Evolutionary conservation across 2,797 vertebrate species (phyloP).

Genomic region (Amniataba percoides): DNA sequence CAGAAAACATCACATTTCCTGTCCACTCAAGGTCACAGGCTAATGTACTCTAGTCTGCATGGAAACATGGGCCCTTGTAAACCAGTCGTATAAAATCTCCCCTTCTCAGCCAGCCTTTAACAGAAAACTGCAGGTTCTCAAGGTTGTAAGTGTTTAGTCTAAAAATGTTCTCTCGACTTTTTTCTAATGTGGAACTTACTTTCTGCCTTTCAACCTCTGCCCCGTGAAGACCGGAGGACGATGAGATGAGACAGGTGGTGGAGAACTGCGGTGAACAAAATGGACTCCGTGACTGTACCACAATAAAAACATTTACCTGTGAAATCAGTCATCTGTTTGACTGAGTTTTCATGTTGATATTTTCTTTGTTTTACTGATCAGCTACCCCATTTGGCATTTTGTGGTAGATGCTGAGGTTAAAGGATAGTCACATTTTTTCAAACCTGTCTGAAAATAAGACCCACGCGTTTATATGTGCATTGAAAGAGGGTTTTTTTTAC

Average conservation of each 20-base stretch:
- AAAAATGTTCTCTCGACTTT: constrained; percentile 14
- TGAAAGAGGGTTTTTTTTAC: neutral
- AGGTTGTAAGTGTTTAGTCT: neutral
- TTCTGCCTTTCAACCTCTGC: constrained; percentile 6
- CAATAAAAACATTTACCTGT: neutral
- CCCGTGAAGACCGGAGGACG: neutral
- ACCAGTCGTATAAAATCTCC: constrained; percentile 35
- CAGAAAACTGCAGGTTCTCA: constrained; percentile 6
- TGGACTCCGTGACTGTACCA: neutral
- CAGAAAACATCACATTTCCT: constrained; percentile 37
- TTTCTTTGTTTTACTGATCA: constrained; percentile 3
- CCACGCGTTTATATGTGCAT: neutral
- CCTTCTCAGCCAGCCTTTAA: constrained; percentile 8
- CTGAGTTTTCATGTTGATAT: neutral
- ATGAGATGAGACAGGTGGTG: neutral
- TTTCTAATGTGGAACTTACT: constrained; percentile 2
- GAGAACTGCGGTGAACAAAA: neutral
- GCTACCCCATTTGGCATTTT: neutral
- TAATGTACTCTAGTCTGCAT: constrained; percentile 26
- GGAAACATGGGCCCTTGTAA: constrained; percentile 27
- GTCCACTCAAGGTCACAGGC: constrained; percentile 48
- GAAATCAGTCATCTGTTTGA: neutral
- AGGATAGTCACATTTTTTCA: constrained; percentile 1
- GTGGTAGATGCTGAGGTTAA: neutral
- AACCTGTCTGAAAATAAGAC: neutral